A percentile compares a stretch with the other conserved stretches of the same genome.
Evolutionary conservation across 2,113 vertebrate genomes (phyloP).

Genomic region (Hirundichthys speculiger): DNA sequence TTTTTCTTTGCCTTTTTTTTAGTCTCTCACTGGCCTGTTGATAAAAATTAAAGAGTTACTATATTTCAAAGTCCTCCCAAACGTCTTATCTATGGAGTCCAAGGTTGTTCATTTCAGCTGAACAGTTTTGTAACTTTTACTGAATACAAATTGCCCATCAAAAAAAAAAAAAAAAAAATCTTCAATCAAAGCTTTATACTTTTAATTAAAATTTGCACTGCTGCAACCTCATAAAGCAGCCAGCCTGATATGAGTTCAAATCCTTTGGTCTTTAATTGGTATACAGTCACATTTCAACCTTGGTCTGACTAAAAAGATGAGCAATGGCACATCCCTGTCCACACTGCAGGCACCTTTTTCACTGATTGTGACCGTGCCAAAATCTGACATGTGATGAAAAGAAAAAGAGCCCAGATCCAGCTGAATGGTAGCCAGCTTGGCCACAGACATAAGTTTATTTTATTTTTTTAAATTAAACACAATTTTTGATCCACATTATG

Average conservation of each 20-base stretch:
- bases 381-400: neutral
- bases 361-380: too few relatives aligned
- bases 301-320: too few relatives aligned
- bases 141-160: neutral
- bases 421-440: constrained; percentile 53
- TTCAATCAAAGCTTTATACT: too few relatives aligned
- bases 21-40: too few relatives aligned
- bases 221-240: neutral
- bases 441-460: constrained; percentile 72
- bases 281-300: neutral
- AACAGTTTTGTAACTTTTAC: neutral
- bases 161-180: neutral
- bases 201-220: neutral
- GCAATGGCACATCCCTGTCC: too few relatives aligned
- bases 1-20: too few relatives aligned
- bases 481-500: constrained; percentile 73
- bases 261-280: neutral
- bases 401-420: constrained; percentile 35
- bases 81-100: too few relatives aligned
- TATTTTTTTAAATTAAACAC: constrained; percentile 79
- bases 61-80: too few relatives aligned
- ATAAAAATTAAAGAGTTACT: too few relatives aligned
- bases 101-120: too few relatives aligned
- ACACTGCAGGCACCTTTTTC: too few relatives aligned
- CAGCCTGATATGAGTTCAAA: neutral